Conservation (phyloP, 2,888 invertebrate species). For the Ligdia adustata region DNA sequence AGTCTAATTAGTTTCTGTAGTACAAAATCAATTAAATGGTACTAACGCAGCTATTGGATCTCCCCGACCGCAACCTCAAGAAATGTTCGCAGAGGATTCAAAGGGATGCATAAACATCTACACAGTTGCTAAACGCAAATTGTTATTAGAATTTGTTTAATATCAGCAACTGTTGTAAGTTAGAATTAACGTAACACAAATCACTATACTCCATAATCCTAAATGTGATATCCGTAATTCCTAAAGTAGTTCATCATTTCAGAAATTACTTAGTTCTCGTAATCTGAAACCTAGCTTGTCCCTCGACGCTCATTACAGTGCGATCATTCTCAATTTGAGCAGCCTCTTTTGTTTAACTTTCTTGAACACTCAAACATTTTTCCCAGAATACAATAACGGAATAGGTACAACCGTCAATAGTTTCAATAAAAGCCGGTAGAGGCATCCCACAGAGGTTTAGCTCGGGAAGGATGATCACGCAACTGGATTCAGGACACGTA, state of each 20-base stretch:
- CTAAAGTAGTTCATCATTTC: constrained; percentile 10
- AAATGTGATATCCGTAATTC: no score
- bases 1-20: constrained; percentile 79
- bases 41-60: constrained; percentile 64
- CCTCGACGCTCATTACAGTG: constrained; percentile 16
- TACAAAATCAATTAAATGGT: constrained; percentile 80
- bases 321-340: constrained; percentile 21
- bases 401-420: constrained; percentile 51
- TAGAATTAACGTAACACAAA: no score
- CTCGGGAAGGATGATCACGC: constrained; percentile 46
- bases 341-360: constrained; percentile 5
- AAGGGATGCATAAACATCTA: constrained; percentile 60
- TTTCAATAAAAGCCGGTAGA: constrained; percentile 62
- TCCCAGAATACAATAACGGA: constrained; percentile 29
- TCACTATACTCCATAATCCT: no score
- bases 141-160: constrained; percentile 50
- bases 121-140: constrained; percentile 45
- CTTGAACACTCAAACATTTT: constrained; percentile 14
- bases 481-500: constrained; percentile 74
- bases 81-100: constrained; percentile 63
- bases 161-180: no score
- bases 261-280: constrained; percentile 1
- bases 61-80: constrained; percentile 65
- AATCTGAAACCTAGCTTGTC: constrained; percentile 4
- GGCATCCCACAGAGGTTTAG: constrained; percentile 39